A percentile compares a stretch with the other conserved stretches of the same genome.
Evolutionary conservation across 2,113 vertebrate species (phyloP).

Genomic region (Sminthopsis crassicaudata): DNA sequence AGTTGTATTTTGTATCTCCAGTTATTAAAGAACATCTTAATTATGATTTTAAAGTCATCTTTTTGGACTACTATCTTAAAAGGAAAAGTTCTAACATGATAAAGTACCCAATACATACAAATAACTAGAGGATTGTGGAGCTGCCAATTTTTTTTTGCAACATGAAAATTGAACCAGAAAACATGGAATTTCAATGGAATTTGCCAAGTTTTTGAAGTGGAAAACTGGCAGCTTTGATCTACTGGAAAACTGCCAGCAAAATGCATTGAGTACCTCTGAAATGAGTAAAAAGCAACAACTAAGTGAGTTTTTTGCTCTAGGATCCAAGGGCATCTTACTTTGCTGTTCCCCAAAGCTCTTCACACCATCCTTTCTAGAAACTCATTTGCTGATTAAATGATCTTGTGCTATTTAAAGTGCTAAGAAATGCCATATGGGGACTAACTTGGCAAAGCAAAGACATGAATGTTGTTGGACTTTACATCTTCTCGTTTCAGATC

Average conservation of each 20-base stretch:
- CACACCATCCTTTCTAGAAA: background rate
- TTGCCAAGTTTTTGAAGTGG: slow-evolving; percentile 67
- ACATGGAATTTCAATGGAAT: slow-evolving; percentile 53
- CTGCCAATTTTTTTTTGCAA: slow-evolving; percentile 4
- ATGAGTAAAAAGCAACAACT: slow-evolving; percentile 17
- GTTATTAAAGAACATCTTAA: background rate
- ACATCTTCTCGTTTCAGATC: slow-evolving; percentile 85
- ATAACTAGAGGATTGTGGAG: slow-evolving; percentile 40
- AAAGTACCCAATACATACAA: slow-evolving; percentile 20
- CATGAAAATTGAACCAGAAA: slow-evolving; percentile 64
- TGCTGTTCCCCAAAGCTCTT: background rate
- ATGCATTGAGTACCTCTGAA: background rate
- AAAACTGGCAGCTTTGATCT: slow-evolving; percentile 63
- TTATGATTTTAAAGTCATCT: slow-evolving; percentile 37
- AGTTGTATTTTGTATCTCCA: background rate
- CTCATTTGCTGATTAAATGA: background rate
- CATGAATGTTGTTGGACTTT: slow-evolving; percentile 46
- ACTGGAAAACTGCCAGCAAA: slow-evolving; percentile 54
- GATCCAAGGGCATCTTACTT: slow-evolving; percentile 49
- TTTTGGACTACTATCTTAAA: slow-evolving; percentile 49
- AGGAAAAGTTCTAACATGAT: slow-evolving; percentile 14
- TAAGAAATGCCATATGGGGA: background rate
- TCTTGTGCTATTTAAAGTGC: slow-evolving; percentile 18
- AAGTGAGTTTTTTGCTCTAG: slow-evolving; percentile 40
- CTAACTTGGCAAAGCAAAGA: background rate